Percentiles rank a stretch among this genome's conserved stretches.
Conservation (phyloP, 2,113 vertebrate species). For the Neomonachus schauinslandi region DNA sequence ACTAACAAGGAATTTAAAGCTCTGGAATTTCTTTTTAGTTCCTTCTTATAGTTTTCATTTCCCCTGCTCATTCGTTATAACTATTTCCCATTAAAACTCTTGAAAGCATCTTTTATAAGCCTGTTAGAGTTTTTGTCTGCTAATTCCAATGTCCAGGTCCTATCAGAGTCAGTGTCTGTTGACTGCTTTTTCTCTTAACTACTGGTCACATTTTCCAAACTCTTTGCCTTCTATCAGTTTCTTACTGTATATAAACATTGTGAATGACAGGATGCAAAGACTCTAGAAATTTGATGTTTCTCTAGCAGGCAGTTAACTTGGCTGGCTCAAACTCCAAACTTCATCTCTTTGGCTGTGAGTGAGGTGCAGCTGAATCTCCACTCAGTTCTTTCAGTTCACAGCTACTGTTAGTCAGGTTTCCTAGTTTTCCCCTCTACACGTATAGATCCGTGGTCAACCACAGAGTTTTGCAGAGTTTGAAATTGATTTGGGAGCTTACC, state of each 20-base stretch:
- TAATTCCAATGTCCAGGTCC: neutral
- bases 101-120: neutral
- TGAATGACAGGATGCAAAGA: neutral
- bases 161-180: neutral
- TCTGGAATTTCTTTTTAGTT: neutral
- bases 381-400: neutral
- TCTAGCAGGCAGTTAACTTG: neutral
- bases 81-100: neutral
- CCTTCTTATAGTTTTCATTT: neutral
- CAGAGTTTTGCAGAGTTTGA: neutral
- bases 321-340: neutral
- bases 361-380: neutral
- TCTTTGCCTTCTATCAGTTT: neutral
- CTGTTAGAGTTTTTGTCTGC: neutral
- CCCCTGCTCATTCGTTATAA: neutral
- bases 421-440: neutral
- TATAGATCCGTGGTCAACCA: neutral
- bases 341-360: neutral
- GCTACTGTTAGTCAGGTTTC: neutral
- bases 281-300: neutral
- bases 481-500: neutral
- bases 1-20: neutral
- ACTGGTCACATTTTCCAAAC: neutral
- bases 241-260: neutral
- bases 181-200: constrained; percentile 5